Evolutionary conservation across 2,888 invertebrate genomes (phyloP).

Genomic region (Agonopterix subpropinquella): DNA sequence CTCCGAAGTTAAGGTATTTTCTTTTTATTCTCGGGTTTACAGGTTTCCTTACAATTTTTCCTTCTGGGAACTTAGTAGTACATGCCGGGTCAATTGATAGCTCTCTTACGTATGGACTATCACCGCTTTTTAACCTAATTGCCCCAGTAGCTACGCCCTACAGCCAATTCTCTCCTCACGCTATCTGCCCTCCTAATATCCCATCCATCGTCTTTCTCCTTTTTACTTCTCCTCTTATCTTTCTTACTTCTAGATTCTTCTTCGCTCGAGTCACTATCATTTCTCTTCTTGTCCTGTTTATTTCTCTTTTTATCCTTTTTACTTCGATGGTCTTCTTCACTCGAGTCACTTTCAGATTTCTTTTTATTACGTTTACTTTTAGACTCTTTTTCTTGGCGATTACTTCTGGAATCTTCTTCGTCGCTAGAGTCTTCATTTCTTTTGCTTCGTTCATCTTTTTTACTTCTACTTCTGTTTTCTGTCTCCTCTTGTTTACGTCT

Average conservation of each 20-base stretch:
- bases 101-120: no score
- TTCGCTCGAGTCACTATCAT: constrained; percentile 3
- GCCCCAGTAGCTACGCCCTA: constrained; percentile 4
- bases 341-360: constrained; percentile 3
- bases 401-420: constrained; percentile 7
- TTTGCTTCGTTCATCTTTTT: background rate
- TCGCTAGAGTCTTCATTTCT: constrained; percentile 8
- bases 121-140: background rate
- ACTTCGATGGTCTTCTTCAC: background rate
- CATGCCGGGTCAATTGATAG: no score
- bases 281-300: no score
- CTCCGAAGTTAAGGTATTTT: no score
- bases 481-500: constrained; percentile 6
- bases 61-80: no score
- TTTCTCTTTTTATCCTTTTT: constrained; percentile 8
- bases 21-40: no score
- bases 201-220: constrained; percentile 24
- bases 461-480: constrained; percentile 8
- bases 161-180: constrained; percentile 10
- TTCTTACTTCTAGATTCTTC: constrained; percentile 2
- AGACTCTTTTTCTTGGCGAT: constrained; percentile 8
- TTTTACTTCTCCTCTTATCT: background rate
- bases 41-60: no score
- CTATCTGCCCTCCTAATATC: constrained; percentile 27
- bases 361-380: constrained; percentile 5